Evolutionary conservation across 2,888 invertebrate species (phyloP).

Genomic region (Diaprepes abbreviatus): DNA sequence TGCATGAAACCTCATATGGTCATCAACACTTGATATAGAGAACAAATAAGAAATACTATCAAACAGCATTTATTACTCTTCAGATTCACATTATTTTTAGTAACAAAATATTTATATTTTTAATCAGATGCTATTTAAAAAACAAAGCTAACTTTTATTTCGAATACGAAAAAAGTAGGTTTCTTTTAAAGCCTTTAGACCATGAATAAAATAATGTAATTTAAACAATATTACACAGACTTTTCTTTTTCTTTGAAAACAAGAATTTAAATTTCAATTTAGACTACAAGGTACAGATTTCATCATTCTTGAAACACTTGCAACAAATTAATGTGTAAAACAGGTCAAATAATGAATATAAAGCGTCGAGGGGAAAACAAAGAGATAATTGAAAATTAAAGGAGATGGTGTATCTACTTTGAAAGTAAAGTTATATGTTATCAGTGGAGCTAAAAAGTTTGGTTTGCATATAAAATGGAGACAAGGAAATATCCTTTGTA

Average conservation of each 20-base stretch:
- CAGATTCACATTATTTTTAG: too few species aligned
- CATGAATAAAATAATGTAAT: too few species aligned
- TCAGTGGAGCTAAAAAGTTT: background rate
- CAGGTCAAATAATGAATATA: constrained; percentile 13
- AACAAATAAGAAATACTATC: too few species aligned
- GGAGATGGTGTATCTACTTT: constrained; percentile 9
- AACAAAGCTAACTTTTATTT: too few species aligned
- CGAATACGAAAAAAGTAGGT: too few species aligned
- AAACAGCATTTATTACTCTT: too few species aligned
- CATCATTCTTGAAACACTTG: constrained; percentile 4
- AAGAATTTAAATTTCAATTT: constrained; percentile 19
- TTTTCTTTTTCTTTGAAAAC: background rate
- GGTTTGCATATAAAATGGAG: constrained; percentile 6
- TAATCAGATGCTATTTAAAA: too few species aligned
- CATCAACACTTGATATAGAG: too few species aligned
- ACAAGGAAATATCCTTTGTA: background rate
- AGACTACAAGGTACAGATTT: constrained; percentile 3
- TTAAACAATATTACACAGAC: background rate
- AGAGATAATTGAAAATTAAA: constrained; percentile 23
- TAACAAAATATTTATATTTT: too few species aligned
- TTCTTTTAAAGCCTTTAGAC: too few species aligned
- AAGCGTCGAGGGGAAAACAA: constrained; percentile 16
- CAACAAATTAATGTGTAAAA: constrained; percentile 20
- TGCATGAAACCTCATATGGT: too few species aligned
- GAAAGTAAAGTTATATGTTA: constrained; percentile 1